Evolutionary conservation across 2,113 vertebrate species (phyloP).

Genomic region (Bubalus kerabau): DNA sequence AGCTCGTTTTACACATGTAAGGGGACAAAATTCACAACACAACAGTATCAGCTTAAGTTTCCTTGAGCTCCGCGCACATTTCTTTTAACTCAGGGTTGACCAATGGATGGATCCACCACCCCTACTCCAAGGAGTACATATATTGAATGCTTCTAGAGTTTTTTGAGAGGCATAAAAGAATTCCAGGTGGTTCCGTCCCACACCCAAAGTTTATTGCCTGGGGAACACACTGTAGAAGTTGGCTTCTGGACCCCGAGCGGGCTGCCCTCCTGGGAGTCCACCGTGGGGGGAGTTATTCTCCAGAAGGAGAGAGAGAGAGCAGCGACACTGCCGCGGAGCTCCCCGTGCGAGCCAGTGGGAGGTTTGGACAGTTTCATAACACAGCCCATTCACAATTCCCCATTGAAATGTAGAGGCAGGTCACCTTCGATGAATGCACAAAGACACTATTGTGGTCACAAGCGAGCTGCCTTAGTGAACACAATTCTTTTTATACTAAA

Average conservation of each 20-base stretch:
- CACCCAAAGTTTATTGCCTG: neutral
- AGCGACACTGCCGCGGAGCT: neutral
- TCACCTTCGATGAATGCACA: constrained; percentile 74
- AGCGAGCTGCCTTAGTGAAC: constrained; percentile 60
- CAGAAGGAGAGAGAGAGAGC: constrained; percentile 13
- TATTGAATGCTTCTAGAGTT: neutral
- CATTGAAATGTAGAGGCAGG: constrained; percentile 63
- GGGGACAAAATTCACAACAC: neutral
- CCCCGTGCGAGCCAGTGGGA: constrained; percentile 58
- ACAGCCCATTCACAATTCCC: constrained; percentile 70
- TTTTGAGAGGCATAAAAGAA: neutral
- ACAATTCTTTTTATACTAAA: constrained; percentile 66
- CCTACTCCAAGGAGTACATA: neutral
- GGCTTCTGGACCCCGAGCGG: neutral
- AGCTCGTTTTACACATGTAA: neutral
- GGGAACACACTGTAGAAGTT: neutral
- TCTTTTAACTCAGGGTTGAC: neutral
- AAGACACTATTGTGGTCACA: constrained; percentile 73
- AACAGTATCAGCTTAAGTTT: neutral
- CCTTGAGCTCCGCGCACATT: neutral
- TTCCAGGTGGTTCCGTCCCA: neutral
- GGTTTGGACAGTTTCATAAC: constrained; percentile 75
- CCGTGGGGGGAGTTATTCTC: constrained; percentile 35
- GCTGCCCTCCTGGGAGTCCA: neutral
- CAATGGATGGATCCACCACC: neutral